phyloP scores from a whole-genome alignment of 2,888 invertebrate genomes.

The Tipula helvola region DNA sequence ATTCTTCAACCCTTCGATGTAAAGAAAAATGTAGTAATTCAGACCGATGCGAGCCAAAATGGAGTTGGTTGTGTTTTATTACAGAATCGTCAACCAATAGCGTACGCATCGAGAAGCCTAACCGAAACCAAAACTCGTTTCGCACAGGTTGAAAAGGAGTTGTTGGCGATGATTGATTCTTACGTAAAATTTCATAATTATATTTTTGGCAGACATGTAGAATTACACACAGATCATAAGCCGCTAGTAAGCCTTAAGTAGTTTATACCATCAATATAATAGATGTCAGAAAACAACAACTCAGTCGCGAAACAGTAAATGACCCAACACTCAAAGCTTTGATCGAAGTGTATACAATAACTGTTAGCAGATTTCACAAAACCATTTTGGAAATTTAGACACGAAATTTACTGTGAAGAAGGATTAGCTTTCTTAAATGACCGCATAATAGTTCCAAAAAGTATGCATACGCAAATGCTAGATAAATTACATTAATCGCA shows the following conservation, averaged over 20 bases:
- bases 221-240: conserved; percentile 12
- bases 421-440: no score
- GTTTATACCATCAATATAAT: conserved; percentile 12
- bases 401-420: neutral
- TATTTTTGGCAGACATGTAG: conserved; percentile 13
- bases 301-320: neutral
- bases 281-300: neutral
- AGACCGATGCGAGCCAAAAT: no score
- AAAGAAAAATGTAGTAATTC: neutral
- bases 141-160: conserved; percentile 18
- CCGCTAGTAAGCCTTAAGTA: conserved; percentile 17
- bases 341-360: neutral
- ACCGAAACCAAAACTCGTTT: no score
- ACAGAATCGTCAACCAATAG: no score
- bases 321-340: neutral
- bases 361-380: neutral
- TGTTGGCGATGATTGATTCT: conserved; percentile 16
- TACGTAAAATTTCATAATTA: conserved; percentile 15
- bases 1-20: no score
- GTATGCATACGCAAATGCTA: no score
- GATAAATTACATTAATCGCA: no score
- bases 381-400: neutral
- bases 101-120: no score
- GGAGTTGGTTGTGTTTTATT: no score
- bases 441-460: no score